Percentiles rank a stretch among this genome's conserved stretches.
Conservation (phyloP, 2,113 vertebrate species). For the Syrrhaptes paradoxus region DNA sequence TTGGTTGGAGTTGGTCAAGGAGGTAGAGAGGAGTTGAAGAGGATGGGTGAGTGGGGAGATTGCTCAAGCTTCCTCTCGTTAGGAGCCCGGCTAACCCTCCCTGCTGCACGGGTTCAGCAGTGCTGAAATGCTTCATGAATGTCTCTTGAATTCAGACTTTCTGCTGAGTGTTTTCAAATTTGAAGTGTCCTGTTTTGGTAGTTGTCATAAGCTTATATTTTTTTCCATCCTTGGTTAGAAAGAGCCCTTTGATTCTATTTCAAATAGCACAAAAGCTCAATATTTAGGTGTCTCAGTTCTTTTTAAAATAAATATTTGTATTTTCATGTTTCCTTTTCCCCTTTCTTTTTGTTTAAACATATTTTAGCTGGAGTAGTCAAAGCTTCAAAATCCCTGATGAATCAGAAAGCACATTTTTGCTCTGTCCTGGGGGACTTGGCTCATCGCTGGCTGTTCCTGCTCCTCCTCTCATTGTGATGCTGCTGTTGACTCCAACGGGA, state of each 20-base stretch:
- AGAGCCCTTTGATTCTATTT: not conserved
- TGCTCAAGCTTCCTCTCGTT: not conserved
- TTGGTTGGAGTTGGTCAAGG: not conserved
- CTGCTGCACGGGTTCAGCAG: not conserved
- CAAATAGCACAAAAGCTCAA: not conserved
- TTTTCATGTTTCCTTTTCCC: not conserved
- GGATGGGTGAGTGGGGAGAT: not conserved
- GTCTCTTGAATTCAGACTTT: not conserved
- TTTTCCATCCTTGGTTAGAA: not conserved
- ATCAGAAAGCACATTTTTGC: not conserved
- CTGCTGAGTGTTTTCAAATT: not conserved
- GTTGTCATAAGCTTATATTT: not conserved
- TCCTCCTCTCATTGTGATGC: not conserved
- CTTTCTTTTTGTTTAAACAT: not conserved
- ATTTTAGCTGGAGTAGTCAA: not conserved
- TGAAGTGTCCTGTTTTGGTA: not conserved
- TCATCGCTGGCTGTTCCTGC: not conserved
- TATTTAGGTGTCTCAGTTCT: not conserved
- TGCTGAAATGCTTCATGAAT: not conserved
- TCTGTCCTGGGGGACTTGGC: not conserved
- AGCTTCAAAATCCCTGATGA: not conserved
- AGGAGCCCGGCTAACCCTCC: not conserved
- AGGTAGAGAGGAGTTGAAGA: not conserved
- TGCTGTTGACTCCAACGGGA: not conserved
- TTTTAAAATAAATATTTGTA: not conserved